phyloP scores from a whole-genome alignment of 2,888 invertebrate species.

The Oxytorus armatus region DNA sequence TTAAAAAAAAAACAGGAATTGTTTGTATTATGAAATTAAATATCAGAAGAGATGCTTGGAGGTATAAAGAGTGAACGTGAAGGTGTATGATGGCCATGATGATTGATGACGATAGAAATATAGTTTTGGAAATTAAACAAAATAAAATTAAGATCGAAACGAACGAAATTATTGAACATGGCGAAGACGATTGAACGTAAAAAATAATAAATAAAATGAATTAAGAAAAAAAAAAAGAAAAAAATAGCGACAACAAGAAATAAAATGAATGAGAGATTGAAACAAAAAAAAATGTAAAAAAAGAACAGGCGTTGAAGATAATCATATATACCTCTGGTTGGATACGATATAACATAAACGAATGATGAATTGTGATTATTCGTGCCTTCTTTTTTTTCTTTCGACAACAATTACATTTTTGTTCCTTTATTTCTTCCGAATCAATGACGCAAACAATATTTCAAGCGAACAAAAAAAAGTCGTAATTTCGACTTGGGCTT shows the following conservation, averaged over 20 bases:
- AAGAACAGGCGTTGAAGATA: constrained; percentile 64
- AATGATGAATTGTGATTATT: constrained; percentile 65
- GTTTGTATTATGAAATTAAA: constrained; percentile 60
- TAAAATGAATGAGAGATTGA: constrained; percentile 35
- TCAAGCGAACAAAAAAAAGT: constrained; percentile 61
- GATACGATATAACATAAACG: constrained; percentile 62
- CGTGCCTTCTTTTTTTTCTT: constrained; percentile 39
- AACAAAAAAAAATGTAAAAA: constrained; percentile 39
- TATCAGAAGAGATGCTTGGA: constrained; percentile 65
- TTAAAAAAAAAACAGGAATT: constrained; percentile 36
- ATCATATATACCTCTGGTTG: constrained; percentile 65
- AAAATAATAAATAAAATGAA: constrained; percentile 44
- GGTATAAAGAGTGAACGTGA: constrained; percentile 65
- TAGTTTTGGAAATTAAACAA: constrained; percentile 77
- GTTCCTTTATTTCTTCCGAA: constrained; percentile 1
- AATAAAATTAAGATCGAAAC: constrained; percentile 68
- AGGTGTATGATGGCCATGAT: constrained; percentile 71
- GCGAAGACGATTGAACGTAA: constrained; percentile 71
- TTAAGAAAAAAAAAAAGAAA: constrained; percentile 22
- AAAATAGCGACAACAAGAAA: constrained; percentile 28
- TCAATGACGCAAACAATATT: constrained; percentile 30
- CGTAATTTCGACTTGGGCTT: constrained; percentile 58
- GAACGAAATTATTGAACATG: constrained; percentile 71
- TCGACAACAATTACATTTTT: constrained; percentile 20
- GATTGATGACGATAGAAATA: constrained; percentile 74